phyloP scores from a whole-genome alignment of 2,113 vertebrate genomes.

The Rhinolophus ferrumequinum region DNA sequence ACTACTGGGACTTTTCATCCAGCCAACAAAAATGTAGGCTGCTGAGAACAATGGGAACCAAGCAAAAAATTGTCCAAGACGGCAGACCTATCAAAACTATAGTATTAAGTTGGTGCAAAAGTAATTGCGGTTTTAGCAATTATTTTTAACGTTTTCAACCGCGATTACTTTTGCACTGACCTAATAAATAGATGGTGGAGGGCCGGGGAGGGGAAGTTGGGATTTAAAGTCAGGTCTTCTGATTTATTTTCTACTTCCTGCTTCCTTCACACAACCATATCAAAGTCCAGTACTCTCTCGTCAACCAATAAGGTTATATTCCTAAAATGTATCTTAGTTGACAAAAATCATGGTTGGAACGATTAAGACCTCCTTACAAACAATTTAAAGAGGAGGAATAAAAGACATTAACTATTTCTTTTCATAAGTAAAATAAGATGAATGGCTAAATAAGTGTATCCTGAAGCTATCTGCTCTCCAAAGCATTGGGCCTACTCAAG shows the following conservation, averaged over 20 bases:
- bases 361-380: not conserved
- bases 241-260: not conserved
- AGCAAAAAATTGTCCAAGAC: not conserved
- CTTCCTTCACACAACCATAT: not conserved
- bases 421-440: not conserved
- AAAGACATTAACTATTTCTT: not conserved
- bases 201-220: not conserved
- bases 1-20: not conserved
- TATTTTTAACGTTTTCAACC: too few relatives aligned
- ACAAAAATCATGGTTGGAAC: not conserved
- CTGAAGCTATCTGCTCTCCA: not conserved
- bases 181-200: not conserved
- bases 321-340: not conserved
- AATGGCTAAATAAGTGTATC: not conserved
- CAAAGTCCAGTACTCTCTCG: not conserved
- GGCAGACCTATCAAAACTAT: not conserved
- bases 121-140: too few relatives aligned
- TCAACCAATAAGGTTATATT: not conserved
- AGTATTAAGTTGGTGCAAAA: not conserved
- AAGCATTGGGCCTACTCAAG: not conserved
- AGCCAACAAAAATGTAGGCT: not conserved
- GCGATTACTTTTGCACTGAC: too few relatives aligned
- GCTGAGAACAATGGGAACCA: not conserved
- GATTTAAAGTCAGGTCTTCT: not conserved
- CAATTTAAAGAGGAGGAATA: not conserved